These are phyloP conservation scores for Microhierax caerulescens DNA, from an alignment of 2,797 vertebrate genomes.

Conservation along the genomic window DNA sequence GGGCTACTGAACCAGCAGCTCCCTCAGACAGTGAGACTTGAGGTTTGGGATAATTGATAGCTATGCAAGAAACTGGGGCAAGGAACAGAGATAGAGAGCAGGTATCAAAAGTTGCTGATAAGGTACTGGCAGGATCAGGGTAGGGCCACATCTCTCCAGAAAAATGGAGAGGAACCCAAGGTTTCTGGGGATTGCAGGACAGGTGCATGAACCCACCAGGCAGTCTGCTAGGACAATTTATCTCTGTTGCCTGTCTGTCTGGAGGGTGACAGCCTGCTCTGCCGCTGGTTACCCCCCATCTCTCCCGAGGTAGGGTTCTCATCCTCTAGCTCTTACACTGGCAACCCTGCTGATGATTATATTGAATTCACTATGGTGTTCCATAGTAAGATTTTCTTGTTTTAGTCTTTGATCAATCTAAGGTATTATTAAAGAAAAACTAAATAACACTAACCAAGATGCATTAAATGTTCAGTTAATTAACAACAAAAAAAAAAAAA, in stretches of 20 bases:
- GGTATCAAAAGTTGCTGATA: not conserved
- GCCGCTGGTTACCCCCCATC: not conserved
- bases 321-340: not conserved
- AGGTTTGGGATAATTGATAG: not conserved
- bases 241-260: not conserved
- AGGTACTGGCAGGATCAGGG: not conserved
- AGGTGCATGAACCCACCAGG: rapidly evolving
- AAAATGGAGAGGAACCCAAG: not conserved
- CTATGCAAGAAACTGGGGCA: not conserved
- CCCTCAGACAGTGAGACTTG: not conserved
- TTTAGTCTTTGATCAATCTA: not conserved
- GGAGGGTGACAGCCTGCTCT: not conserved
- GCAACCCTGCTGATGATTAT: not conserved
- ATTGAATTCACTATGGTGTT: not conserved
- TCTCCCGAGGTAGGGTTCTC: not conserved
- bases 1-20: not conserved
- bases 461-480: not conserved
- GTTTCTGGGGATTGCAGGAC: not conserved
- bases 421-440: not conserved
- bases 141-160: not conserved
- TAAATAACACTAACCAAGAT: not conserved
- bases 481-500: no score
- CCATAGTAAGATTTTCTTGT: not conserved
- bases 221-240: not conserved
- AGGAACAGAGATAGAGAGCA: not conserved